Base-by-base conservation (phyloP, 2,888 invertebrate genomes). In the Nesidiocoris tenuis region DNA sequence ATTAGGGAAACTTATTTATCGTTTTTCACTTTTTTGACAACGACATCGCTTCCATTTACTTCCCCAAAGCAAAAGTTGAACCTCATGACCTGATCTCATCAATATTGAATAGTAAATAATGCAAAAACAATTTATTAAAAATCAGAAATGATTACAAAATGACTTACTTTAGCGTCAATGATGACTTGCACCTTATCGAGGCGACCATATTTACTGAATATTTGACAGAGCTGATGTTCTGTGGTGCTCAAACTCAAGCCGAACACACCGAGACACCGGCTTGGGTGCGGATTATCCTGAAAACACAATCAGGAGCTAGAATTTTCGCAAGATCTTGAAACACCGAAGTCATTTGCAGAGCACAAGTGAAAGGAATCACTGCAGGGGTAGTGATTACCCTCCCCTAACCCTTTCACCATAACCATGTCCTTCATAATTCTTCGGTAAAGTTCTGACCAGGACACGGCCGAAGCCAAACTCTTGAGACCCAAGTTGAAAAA, bases 111-210 rank as follows among this genome's bases (percentile, higher is more conserved):
- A 16, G 2, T 19, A 16, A 2, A 19, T 59, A n/a, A 59, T n/a
- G n/a, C n/a, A n/a, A n/a, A n/a, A n/a, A n/a, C n/a, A n/a, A n/a
- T n/a, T n/a, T n/a, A n/a, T n/a, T n/a, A n/a, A n/a, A n/a, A n/a
- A n/a, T n/a, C n/a, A n/a, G n/a, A 64, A 22, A 1, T 16, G n/a
- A 22, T 23, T 23, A 1, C 9, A 64, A n/a, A 23, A 64, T 9
- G 64, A 22, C 23, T 64, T 84, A 92, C 93, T 90, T 96, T 96
- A 65, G 95, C 95, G 85, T 98, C 98, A 82, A 96, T 94, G 70
- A 98, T 96, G 79, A 98, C 91, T 86, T 96, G 94, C 22, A 95
- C 92, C 83, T 94, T 90, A 83, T 97, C 95, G 54, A 98, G 91
- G 0, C 91, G 91, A 1, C 98, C 98, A 83, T 90, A 98, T 83